A percentile compares a stretch with the other conserved stretches of the same genome.
Evolutionary conservation across 2,888 invertebrate species (phyloP).

Genomic region (Epirrhoe alternata): DNA sequence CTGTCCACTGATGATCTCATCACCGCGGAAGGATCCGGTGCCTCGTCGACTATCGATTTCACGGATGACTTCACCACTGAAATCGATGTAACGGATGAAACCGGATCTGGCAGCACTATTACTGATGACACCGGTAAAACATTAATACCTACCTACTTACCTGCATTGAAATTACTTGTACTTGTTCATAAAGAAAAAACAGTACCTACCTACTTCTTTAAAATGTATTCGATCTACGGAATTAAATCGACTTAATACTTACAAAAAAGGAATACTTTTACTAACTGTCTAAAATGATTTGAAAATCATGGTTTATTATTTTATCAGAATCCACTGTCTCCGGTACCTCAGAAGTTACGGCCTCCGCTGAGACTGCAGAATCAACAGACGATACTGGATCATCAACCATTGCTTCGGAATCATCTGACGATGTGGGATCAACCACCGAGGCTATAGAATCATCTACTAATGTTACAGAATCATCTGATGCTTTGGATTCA

Average conservation of each 20-base stretch:
- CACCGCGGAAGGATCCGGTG: conserved; percentile 15
- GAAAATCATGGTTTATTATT: too few species aligned
- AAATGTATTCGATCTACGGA: too few species aligned
- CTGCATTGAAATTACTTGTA: too few species aligned
- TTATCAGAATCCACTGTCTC: neutral
- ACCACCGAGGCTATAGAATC: neutral
- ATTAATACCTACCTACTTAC: too few species aligned
- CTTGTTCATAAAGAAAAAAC: too few species aligned
- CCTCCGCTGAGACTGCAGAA: conserved; percentile 28
- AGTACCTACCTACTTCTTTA: too few species aligned
- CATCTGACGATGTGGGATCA: neutral
- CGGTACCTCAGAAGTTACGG: neutral
- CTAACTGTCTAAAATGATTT: too few species aligned
- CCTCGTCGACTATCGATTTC: conserved; percentile 13
- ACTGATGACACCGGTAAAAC: conserved; percentile 18
- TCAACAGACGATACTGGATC: conserved; percentile 3
- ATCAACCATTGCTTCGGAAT: neutral
- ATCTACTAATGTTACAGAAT: neutral
- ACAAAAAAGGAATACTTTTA: too few species aligned
- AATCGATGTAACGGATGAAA: conserved; percentile 8
- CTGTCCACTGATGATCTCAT: conserved; percentile 23
- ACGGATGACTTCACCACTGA: conserved; percentile 17
- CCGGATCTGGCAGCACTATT: conserved; percentile 13
- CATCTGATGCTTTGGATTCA: neutral
- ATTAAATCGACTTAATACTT: too few species aligned